Evolutionary conservation across 2,113 vertebrate species (phyloP).

Genomic region (Chaetops frenatus): DNA sequence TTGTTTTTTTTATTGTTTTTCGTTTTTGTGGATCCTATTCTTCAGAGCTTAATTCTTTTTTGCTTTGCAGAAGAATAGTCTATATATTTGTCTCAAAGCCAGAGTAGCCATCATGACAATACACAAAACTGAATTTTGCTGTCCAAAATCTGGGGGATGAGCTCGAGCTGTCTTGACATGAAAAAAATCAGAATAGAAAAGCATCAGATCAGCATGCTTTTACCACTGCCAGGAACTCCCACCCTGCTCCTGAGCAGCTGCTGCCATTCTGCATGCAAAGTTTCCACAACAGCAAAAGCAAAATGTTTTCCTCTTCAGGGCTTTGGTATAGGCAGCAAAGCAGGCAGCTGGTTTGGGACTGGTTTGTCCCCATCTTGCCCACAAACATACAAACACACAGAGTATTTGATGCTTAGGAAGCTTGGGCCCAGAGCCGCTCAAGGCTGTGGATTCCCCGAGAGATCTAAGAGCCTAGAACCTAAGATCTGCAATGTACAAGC

Average conservation of each 20-base stretch:
- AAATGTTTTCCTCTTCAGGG: neutral
- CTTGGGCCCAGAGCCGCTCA: neutral
- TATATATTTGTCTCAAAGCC: neutral
- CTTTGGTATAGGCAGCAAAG: neutral
- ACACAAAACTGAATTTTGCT: neutral
- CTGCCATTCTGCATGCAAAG: neutral
- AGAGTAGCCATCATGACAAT: neutral
- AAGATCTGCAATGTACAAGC: neutral
- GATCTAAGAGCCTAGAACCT: neutral
- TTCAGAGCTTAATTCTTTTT: neutral
- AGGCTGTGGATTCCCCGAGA: neutral
- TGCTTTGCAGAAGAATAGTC: neutral
- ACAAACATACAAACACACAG: neutral
- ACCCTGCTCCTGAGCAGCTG: neutral
- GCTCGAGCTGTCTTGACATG: neutral
- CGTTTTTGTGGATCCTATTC: neutral
- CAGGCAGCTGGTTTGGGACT: neutral
- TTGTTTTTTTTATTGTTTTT: neutral
- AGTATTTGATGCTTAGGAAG: neutral
- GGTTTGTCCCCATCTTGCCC: neutral
- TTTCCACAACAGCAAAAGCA: neutral
- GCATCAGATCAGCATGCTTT: rapidly evolving
- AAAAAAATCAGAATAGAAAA: neutral
- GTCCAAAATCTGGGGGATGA: neutral
- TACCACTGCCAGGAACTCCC: neutral